A percentile compares a stretch with the other conserved stretches of the same genome.
These are phyloP conservation scores for Rhaphigaster nebulosa DNA, from an alignment of 2,888 invertebrate genomes.

Conservation along the genomic window DNA sequence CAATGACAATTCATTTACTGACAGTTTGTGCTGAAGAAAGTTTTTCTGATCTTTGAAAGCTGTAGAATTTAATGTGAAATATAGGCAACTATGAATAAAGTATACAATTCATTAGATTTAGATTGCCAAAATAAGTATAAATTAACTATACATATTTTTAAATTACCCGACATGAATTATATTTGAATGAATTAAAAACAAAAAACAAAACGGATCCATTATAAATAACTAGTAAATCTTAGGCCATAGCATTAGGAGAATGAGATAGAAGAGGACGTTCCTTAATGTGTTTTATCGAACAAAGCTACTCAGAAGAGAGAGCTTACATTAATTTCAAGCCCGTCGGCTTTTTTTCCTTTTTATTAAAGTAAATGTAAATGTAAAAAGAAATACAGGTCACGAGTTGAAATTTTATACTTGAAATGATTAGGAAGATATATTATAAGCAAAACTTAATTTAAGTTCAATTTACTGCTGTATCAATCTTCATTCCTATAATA, in stretches of 20 bases:
- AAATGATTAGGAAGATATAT: neutral
- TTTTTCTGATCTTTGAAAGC: no score
- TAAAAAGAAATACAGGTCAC: neutral
- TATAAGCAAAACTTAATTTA: neutral
- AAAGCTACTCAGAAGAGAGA: neutral
- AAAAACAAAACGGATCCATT: neutral
- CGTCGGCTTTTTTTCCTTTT: neutral
- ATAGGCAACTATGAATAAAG: no score
- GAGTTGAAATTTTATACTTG: neutral
- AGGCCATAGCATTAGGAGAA: neutral
- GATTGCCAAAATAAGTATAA: neutral
- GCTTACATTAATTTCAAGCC: neutral
- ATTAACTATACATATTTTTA: neutral
- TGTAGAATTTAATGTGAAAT: no score
- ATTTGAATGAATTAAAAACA: neutral
- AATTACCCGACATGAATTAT: neutral
- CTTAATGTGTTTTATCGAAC: conserved; percentile 17
- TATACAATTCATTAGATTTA: no score
- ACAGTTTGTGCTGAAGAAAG: no score
- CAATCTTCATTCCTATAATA: neutral
- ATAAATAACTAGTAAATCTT: neutral
- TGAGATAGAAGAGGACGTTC: neutral
- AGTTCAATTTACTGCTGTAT: neutral
- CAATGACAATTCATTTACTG: no score
- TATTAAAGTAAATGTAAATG: neutral